Conservation (phyloP, 2,113 vertebrate genomes). For the Mionectes macconnelli region DNA sequence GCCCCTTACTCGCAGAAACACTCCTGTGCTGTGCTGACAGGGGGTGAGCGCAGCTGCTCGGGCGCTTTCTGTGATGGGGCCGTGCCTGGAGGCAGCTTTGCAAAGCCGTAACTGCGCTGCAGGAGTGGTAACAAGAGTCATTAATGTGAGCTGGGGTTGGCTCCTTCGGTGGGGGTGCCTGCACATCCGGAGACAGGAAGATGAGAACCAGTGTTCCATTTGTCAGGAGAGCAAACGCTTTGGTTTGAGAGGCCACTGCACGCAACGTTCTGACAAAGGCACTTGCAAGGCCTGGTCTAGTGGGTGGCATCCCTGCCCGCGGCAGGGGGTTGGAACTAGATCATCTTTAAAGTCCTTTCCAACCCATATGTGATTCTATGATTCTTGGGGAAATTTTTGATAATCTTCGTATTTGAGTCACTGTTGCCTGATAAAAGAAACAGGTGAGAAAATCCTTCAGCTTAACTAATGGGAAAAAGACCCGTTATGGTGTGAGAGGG, state of each 20-base stretch:
- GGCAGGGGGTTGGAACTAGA: neutral
- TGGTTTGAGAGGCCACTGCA: neutral
- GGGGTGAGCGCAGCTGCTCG: constrained; percentile 10
- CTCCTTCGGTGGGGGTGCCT: neutral
- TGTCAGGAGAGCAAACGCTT: neutral
- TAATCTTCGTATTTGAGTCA: neutral
- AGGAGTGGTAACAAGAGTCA: neutral
- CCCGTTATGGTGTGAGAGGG: fast-evolving
- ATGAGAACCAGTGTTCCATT: fast-evolving
- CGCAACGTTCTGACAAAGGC: neutral
- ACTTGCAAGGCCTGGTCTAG: neutral
- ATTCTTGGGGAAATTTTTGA: neutral
- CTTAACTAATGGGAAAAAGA: neutral
- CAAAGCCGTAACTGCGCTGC: fast-evolving
- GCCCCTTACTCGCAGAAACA: neutral
- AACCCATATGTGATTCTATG: neutral
- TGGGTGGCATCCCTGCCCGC: neutral
- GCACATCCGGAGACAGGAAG: neutral
- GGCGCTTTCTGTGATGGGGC: neutral
- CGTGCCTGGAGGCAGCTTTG: neutral
- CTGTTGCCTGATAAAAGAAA: neutral
- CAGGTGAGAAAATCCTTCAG: neutral
- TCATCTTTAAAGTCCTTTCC: neutral
- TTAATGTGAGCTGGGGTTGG: neutral
- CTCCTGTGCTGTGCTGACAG: neutral